Percentiles rank a stretch among this genome's conserved stretches.
These are phyloP conservation scores for Mesitornis unicolor DNA, from an alignment of 2,113 vertebrate genomes.

Conservation along the genomic window DNA sequence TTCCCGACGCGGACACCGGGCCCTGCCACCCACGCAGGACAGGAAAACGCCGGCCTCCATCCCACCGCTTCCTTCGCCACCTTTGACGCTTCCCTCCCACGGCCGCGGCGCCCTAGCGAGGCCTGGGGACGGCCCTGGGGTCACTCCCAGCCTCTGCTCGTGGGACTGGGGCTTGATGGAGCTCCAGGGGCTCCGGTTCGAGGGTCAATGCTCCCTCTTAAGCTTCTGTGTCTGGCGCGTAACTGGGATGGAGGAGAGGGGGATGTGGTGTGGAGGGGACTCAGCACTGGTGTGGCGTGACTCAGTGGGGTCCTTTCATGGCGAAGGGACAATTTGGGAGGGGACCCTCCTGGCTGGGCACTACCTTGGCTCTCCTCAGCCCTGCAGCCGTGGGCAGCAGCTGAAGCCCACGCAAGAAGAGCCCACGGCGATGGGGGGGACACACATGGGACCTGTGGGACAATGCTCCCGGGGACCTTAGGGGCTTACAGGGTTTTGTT, in stretches of 20 bases:
- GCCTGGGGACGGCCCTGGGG: neutral
- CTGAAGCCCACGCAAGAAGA: neutral
- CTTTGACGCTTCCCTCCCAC: neutral
- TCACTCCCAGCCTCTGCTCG: neutral
- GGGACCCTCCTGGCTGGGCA: neutral
- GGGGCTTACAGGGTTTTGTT: neutral
- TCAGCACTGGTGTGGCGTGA: too few species aligned
- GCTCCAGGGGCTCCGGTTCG: neutral
- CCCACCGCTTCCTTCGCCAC: neutral
- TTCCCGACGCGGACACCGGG: neutral
- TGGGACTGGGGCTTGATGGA: neutral
- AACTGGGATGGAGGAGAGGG: neutral
- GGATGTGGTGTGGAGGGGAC: accelerated
- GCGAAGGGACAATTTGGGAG: neutral
- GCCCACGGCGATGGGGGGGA: neutral
- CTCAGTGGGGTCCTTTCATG: neutral
- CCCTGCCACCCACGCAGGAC: neutral
- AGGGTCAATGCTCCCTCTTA: neutral
- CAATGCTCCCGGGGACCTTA: neutral
- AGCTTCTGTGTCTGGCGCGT: neutral
- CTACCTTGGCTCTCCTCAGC: neutral
- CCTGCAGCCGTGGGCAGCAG: neutral
- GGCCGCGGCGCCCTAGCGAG: neutral
- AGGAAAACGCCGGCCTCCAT: neutral
- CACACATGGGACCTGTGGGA: neutral